Percentiles rank a stretch among this genome's conserved stretches.
Conservation (phyloP, 2,888 invertebrate species). For the Plagodis pulveraria region DNA sequence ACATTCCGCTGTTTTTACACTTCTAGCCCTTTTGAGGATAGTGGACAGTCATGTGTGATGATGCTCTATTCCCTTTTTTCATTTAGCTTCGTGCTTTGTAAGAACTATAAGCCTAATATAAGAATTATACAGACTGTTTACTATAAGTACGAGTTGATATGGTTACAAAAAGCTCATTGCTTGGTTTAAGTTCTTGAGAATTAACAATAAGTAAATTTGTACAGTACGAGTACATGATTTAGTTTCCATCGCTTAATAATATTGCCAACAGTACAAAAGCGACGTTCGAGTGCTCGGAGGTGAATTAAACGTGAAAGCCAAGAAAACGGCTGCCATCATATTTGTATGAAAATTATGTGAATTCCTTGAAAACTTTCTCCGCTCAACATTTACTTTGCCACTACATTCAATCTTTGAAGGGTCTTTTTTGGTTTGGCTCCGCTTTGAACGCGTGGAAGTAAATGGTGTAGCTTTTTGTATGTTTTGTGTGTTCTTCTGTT, state of each 20-base stretch:
- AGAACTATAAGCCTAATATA: no score
- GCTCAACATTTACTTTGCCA: conserved; percentile 39
- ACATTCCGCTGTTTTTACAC: no score
- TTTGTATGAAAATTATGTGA: conserved; percentile 54
- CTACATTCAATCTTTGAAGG: conserved; percentile 33
- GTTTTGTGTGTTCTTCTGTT: neutral
- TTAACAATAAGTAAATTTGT: no score
- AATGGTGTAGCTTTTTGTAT: conserved; percentile 4
- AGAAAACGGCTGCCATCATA: conserved; percentile 54
- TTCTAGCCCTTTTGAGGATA: no score
- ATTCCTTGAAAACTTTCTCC: conserved; percentile 50
- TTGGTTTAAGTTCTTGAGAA: no score
- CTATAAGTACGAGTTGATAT: no score
- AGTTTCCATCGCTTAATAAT: conserved; percentile 14
- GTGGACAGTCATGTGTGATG: no score
- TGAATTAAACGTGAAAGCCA: conserved; percentile 49
- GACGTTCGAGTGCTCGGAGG: conserved; percentile 47
- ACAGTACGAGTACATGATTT: conserved; percentile 13
- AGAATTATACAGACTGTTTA: no score
- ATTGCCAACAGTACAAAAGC: conserved; percentile 50
- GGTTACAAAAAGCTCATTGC: no score
- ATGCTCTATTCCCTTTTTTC: no score
- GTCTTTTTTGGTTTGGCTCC: conserved; percentile 26
- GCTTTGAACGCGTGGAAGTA: conserved; percentile 21
- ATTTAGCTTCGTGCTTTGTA: no score